Conservation (phyloP, 1,140 invertebrate genomes). For the Saccostrea cuccullata region DNA sequence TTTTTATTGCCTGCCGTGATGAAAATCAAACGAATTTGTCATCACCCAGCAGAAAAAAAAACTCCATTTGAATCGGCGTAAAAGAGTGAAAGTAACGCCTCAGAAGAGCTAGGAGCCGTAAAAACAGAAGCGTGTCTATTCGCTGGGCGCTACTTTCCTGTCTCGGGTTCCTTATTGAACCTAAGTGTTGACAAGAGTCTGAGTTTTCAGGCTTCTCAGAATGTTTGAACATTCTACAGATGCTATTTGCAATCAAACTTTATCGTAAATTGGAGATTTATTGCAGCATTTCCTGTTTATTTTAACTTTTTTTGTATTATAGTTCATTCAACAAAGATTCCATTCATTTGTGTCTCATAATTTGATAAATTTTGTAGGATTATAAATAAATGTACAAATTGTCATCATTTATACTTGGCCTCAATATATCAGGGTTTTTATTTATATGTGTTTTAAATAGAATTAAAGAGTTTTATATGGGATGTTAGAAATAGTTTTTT, state of each 20-base stretch:
- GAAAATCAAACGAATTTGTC: conserved; percentile 29
- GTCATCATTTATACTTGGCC: not conserved
- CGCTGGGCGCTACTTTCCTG: conserved; percentile 1
- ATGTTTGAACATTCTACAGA: conserved; percentile 11
- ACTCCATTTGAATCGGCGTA: not conserved
- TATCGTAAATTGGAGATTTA: not conserved
- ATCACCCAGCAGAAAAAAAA: conserved; percentile 15
- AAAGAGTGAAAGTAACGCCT: conserved; percentile 27
- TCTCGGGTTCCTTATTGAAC: conserved; percentile 21
- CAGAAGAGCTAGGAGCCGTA: not conserved
- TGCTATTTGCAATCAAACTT: conserved; percentile 17
- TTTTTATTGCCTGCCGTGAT: conserved; percentile 23
- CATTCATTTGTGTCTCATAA: not conserved
- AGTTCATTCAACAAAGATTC: not conserved
- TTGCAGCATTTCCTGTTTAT: not conserved
- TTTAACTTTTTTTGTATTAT: not conserved
- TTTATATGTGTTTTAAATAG: not conserved
- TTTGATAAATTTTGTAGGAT: not conserved
- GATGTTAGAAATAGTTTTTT: no score
- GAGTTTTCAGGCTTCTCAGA: not conserved
- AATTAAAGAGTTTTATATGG: not conserved
- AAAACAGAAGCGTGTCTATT: conserved; percentile 7
- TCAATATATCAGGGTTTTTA: not conserved
- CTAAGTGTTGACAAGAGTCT: conserved; percentile 10
- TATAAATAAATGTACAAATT: not conserved